Evolutionary conservation across 1,140 invertebrate species (phyloP).

Genomic region (Octopus sinensis): DNA sequence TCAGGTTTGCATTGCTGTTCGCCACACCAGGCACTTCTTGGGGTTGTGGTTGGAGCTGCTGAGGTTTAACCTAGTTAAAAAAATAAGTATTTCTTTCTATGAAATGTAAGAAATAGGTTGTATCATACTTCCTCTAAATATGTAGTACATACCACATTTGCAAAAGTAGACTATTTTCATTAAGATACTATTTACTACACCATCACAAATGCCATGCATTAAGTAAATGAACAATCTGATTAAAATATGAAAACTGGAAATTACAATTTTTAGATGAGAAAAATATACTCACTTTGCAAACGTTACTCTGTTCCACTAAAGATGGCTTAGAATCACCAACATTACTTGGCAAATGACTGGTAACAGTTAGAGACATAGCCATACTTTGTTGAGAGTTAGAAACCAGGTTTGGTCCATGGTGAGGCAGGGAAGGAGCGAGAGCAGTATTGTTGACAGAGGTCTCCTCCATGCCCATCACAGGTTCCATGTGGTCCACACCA

Average conservation of each 20-base stretch:
- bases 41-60: slow-evolving; percentile 61
- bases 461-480: slow-evolving; percentile 2
- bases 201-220: too few species aligned
- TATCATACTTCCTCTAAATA: too few species aligned
- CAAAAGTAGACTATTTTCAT: too few species aligned
- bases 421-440: background rate
- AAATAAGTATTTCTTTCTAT: too few species aligned
- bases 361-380: background rate
- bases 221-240: too few species aligned
- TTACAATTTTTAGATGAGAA: background rate
- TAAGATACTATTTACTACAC: too few species aligned
- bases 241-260: too few species aligned
- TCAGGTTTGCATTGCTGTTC: slow-evolving; percentile 64
- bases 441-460: background rate
- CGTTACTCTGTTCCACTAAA: slow-evolving; percentile 62
- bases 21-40: slow-evolving; percentile 20
- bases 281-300: slow-evolving; percentile 63
- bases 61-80: slow-evolving; percentile 65
- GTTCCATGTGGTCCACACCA: background rate
- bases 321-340: slow-evolving; percentile 51
- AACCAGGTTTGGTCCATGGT: background rate
- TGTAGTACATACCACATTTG: too few species aligned
- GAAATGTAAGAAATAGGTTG: too few species aligned
- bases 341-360: slow-evolving; percentile 2
- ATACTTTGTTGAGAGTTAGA: slow-evolving; percentile 3